Evolutionary conservation across 2,888 invertebrate species (phyloP).

Genomic region (Aporophyla nigra): DNA sequence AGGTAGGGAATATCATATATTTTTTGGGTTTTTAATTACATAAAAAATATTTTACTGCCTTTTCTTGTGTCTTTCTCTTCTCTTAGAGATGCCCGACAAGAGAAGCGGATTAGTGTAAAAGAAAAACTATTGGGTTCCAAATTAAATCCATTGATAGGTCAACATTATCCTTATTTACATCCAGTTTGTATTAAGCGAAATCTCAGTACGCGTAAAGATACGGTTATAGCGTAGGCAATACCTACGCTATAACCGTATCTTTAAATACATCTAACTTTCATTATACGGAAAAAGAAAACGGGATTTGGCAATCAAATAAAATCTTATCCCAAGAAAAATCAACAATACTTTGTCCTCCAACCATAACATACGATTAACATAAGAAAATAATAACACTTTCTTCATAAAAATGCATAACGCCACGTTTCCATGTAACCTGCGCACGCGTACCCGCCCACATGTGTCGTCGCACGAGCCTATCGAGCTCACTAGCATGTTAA

Average conservation of each 20-base stretch:
- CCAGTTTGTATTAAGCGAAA: not conserved
- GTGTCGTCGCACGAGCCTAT: conserved; percentile 61
- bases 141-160: not conserved
- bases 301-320: too few species aligned
- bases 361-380: conserved; percentile 37
- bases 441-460: conserved; percentile 64
- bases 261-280: too few species aligned
- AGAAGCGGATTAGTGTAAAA: not conserved
- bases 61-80: not conserved
- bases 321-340: not conserved
- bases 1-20: not conserved
- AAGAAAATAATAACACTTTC: conserved; percentile 60
- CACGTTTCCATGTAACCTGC: conserved; percentile 55
- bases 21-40: not conserved
- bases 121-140: not conserved
- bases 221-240: too few species aligned
- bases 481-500: conserved; percentile 59
- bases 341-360: not conserved
- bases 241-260: too few species aligned
- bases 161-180: not conserved
- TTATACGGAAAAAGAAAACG: too few species aligned
- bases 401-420: conserved; percentile 60
- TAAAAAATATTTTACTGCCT: not conserved
- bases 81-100: not conserved
- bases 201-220: too few species aligned